phyloP scores from a whole-genome alignment of 1,140 invertebrate genomes.

The Galleria mellonella region DNA sequence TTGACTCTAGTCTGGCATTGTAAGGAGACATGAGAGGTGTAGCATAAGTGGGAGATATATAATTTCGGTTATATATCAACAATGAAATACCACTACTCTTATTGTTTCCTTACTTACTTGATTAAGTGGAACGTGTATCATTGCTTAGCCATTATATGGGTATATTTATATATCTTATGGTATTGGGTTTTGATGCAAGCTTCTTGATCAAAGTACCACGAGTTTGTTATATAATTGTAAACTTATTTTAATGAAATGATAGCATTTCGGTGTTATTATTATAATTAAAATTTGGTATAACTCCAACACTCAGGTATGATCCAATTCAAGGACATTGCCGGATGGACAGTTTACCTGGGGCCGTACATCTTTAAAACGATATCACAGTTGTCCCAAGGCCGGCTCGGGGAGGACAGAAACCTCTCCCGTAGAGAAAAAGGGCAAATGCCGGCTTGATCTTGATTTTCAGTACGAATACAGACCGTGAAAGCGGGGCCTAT shows the following conservation, averaged over 20 bases:
- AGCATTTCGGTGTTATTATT: too few species aligned
- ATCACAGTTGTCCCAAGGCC: conserved; percentile 91
- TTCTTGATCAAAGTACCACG: not conserved
- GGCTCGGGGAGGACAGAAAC: conserved; percentile 90
- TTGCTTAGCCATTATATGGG: conserved; percentile 19
- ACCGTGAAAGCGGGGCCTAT: conserved; percentile 87
- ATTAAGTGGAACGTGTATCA: conserved; percentile 68
- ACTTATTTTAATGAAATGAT: too few species aligned
- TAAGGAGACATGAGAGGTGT: conserved; percentile 87
- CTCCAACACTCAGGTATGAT: conserved; percentile 43
- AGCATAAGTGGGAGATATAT: conserved; percentile 82
- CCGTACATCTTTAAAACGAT: conserved; percentile 87
- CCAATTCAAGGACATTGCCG: conserved; percentile 81
- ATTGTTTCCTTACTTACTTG: conserved; percentile 82
- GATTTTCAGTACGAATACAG: conserved; percentile 77
- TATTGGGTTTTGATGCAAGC: conserved; percentile 25
- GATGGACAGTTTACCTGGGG: conserved; percentile 89
- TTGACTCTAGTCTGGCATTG: conserved; percentile 89
- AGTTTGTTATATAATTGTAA: too few species aligned
- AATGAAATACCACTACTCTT: conserved; percentile 83
- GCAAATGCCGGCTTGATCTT: conserved; percentile 86
- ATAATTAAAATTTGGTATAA: conserved; percentile 7
- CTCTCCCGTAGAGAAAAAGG: conserved; percentile 89
- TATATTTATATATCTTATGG: too few species aligned
- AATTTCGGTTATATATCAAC: too few species aligned